Percentiles rank a stretch among this genome's conserved stretches.
Evolutionary conservation across 2,113 vertebrate genomes (phyloP).

Genomic region (Actinemys pallida): DNA sequence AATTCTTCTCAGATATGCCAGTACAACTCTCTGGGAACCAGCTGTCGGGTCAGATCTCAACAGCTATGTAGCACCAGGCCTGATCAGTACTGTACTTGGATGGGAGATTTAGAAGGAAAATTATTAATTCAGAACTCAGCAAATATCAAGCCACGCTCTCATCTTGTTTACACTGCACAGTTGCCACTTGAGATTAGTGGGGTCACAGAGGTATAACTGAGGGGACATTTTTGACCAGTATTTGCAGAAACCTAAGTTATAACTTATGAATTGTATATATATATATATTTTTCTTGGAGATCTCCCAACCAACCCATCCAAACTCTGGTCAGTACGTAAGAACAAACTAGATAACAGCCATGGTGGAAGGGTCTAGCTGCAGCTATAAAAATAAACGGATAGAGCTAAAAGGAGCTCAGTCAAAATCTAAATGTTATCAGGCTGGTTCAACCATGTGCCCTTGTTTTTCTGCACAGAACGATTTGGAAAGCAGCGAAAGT

Average conservation of each 20-base stretch:
- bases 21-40: background rate
- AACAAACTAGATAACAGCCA: slow-evolving; percentile 31
- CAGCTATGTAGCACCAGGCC: background rate
- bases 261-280: background rate
- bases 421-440: background rate
- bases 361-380: background rate
- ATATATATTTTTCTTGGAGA: background rate
- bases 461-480: background rate
- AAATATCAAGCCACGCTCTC: background rate
- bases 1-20: background rate
- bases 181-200: background rate
- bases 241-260: slow-evolving; percentile 19
- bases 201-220: background rate
- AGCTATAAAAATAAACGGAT: background rate
- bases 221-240: slow-evolving; percentile 2
- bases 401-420: background rate
- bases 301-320: slow-evolving; percentile 9
- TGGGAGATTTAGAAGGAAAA: background rate
- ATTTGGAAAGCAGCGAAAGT: background rate
- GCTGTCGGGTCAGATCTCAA: background rate
- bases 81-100: background rate
- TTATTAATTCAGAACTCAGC: background rate
- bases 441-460: background rate
- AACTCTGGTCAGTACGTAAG: background rate
- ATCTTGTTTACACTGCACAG: background rate